phyloP scores from a whole-genome alignment of 1,140 invertebrate genomes.

The Bombus turneri region DNA sequence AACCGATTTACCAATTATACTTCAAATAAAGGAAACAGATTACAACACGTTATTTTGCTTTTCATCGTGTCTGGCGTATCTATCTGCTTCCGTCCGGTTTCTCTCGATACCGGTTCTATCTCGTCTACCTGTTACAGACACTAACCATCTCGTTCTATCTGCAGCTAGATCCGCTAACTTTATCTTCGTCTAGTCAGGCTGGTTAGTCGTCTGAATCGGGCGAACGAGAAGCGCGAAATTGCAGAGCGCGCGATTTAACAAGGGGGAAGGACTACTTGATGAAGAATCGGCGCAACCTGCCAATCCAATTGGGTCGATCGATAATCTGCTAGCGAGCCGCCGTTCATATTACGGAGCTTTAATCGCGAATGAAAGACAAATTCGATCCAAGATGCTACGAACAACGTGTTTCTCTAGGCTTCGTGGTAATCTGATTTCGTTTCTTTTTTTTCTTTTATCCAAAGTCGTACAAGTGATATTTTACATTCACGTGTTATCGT shows the following conservation, averaged over 20 bases:
- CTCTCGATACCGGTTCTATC: not conserved
- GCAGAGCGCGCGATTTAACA: slow-evolving; percentile 4
- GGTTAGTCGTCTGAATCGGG: not conserved
- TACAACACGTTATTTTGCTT: not conserved
- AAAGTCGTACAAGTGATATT: not conserved
- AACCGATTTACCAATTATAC: not conserved
- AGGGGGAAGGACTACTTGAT: not conserved
- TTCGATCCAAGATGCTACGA: slow-evolving; percentile 8
- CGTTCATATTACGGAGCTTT: slow-evolving; percentile 24
- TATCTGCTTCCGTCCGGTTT: not conserved
- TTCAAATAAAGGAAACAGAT: not conserved
- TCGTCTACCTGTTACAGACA: not conserved
- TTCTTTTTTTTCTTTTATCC: not conserved
- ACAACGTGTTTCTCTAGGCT: not conserved
- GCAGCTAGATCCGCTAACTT: slow-evolving; percentile 39
- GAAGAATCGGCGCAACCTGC: slow-evolving; percentile 19
- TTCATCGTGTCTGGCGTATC: not conserved
- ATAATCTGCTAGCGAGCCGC: slow-evolving; percentile 35
- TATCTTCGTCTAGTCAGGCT: slow-evolving; percentile 13
- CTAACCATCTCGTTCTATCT: not conserved
- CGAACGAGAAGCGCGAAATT: slow-evolving; percentile 14
- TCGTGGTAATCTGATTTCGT: slow-evolving; percentile 35
- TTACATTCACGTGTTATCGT: no score
- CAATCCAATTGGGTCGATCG: slow-evolving; percentile 55
- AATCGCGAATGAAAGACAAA: slow-evolving; percentile 35